A percentile compares a stretch with the other conserved stretches of the same genome.
Conservation (phyloP, 2,797 vertebrate genomes). For the Enteromius unitaeniatus region DNA sequence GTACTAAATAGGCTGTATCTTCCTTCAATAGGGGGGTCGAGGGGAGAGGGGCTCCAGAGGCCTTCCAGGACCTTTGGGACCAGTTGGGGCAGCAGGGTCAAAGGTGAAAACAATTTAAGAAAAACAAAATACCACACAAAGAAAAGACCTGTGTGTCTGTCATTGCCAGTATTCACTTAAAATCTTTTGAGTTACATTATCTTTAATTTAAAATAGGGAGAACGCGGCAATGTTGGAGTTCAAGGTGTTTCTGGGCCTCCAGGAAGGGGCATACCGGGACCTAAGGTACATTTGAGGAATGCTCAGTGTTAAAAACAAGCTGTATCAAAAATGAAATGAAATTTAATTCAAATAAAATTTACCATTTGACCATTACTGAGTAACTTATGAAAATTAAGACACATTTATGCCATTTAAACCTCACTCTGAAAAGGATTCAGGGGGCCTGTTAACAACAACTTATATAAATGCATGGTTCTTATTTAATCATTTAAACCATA, state of each 20-base stretch:
- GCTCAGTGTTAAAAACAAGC: not conserved
- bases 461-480: not conserved
- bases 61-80: slow-evolving; percentile 74
- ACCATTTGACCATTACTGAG: not conserved
- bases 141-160: not conserved
- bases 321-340: not conserved
- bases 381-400: not conserved
- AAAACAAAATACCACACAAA: not conserved
- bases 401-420: not conserved
- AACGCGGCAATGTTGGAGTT: slow-evolving; percentile 76
- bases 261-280: slow-evolving; percentile 79
- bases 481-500: too few relatives aligned
- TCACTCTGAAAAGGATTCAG: not conserved
- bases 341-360: not conserved
- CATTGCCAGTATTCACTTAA: not conserved
- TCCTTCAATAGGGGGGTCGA: slow-evolving; percentile 78
- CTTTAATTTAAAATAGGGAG: slow-evolving; percentile 67
- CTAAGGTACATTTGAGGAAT: slow-evolving; percentile 78
- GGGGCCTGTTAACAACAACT: not conserved
- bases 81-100: slow-evolving; percentile 75
- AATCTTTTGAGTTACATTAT: not conserved
- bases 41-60: slow-evolving; percentile 83
- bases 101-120: slow-evolving; percentile 75
- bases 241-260: slow-evolving; percentile 77
- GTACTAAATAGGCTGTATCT: not conserved